Conservation (phyloP, 2,888 invertebrate species). For the Standfussiana lucernea region DNA sequence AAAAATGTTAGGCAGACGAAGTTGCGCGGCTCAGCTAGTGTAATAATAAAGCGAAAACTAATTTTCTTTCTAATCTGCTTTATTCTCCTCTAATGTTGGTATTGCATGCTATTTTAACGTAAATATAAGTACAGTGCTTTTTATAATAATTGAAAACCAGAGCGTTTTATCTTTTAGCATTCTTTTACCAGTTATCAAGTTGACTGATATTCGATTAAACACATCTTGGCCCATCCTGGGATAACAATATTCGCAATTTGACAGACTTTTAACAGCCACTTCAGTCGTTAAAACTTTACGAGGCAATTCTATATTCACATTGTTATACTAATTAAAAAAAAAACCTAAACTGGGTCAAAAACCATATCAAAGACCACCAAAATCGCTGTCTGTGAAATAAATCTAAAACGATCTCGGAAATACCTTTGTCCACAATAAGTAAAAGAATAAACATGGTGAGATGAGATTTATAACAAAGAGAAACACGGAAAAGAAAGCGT, state of each 20-base stretch:
- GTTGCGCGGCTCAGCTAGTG: too few relatives aligned
- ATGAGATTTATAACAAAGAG: conserved; percentile 36
- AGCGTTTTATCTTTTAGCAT: conserved; percentile 10
- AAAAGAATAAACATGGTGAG: conserved; percentile 34
- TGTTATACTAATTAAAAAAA: conserved; percentile 23
- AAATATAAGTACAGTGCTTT: conserved; percentile 18
- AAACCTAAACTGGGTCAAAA: conserved; percentile 28
- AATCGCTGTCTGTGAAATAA: conserved; percentile 6
- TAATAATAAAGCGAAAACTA: conserved; percentile 32
- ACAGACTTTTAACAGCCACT: conserved; percentile 50
- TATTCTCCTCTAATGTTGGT: conserved; percentile 48
- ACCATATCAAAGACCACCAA: not conserved
- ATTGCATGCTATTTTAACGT: conserved; percentile 57
- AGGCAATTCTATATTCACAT: conserved; percentile 44
- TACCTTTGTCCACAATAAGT: conserved; percentile 19
- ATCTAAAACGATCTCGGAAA: conserved; percentile 2
- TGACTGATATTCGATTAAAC: conserved; percentile 46
- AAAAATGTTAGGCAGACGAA: too few relatives aligned
- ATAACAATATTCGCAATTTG: conserved; percentile 35
- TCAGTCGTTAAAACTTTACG: conserved; percentile 52
- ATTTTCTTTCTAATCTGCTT: conserved; percentile 47
- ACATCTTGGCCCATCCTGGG: conserved; percentile 19
- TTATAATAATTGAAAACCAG: conserved; percentile 38
- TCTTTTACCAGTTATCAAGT: conserved; percentile 36
- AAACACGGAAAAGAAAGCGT: conserved; percentile 40